These are phyloP conservation scores for Oreochromis grahami DNA, from an alignment of 2,797 vertebrate genomes.

Conservation along the genomic window DNA sequence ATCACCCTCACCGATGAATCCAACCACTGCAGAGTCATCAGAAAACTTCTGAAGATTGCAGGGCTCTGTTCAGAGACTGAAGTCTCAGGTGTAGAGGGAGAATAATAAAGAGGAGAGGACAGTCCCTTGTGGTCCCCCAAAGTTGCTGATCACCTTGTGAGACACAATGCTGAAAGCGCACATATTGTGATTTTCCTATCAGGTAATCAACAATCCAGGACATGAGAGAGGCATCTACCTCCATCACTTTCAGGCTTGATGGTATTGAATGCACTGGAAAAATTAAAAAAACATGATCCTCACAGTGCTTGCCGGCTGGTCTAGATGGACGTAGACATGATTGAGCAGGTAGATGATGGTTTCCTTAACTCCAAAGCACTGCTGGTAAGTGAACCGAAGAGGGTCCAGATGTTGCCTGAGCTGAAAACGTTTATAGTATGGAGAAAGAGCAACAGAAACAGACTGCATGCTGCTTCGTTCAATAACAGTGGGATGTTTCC, in stretches of 20 bases:
- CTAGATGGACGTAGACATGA: background rate
- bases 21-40: too few relatives aligned
- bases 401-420: background rate
- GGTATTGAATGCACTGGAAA: background rate
- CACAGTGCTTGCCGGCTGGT: background rate
- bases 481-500: background rate
- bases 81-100: background rate
- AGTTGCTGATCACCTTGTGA: background rate
- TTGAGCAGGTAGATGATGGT: background rate
- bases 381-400: background rate
- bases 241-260: background rate
- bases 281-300: background rate
- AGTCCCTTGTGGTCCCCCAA: background rate
- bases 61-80: background rate
- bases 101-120: background rate
- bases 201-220: background rate
- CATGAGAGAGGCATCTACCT: background rate
- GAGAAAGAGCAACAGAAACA: background rate
- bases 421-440: background rate
- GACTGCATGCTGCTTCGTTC: background rate
- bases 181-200: background rate
- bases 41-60: too few relatives aligned
- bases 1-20: background rate
- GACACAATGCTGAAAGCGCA: background rate
- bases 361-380: background rate